Percentiles rank a stretch among this genome's conserved stretches.
phyloP scores from a whole-genome alignment of 2,113 vertebrate genomes.

The Bothrops jararaca region DNA sequence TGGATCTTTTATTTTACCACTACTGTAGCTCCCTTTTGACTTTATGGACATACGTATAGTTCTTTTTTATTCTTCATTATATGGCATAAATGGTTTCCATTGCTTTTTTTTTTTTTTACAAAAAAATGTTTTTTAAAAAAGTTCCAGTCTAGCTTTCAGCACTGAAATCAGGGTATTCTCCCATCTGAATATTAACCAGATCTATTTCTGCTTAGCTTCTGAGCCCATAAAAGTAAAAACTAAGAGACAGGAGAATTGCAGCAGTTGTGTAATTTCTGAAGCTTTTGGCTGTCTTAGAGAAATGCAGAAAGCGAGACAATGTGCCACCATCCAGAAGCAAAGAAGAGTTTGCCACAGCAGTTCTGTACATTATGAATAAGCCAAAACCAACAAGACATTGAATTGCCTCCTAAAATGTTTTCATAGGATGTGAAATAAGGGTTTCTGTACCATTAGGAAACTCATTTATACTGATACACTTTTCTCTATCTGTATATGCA shows the following conservation, averaged over 20 bases:
- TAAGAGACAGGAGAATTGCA: not conserved
- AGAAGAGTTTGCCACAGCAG: not conserved
- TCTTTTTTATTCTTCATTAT: not conserved
- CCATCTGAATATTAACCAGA: not conserved
- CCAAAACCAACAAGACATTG: not conserved
- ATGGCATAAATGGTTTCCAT: not conserved
- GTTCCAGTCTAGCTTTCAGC: not conserved
- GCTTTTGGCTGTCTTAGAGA: not conserved
- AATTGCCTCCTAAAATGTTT: not conserved
- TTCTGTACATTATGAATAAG: not conserved
- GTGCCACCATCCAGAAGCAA: not conserved
- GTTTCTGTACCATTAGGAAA: not conserved
- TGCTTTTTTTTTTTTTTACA: not conserved
- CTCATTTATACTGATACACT: not conserved
- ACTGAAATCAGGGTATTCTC: not conserved
- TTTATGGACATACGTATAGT: not conserved
- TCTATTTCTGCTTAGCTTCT: not conserved
- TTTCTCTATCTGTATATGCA: not conserved
- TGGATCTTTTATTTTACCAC: not conserved
- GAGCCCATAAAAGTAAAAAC: not conserved
- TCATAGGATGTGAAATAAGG: not conserved
- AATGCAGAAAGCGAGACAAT: not conserved
- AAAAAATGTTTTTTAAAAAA: not conserved
- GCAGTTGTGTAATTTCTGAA: not conserved
- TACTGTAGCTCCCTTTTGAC: not conserved